These are phyloP conservation scores for Hypselothyrea guttata DNA, from an alignment of 2,888 invertebrate species.

Conservation along the genomic window DNA sequence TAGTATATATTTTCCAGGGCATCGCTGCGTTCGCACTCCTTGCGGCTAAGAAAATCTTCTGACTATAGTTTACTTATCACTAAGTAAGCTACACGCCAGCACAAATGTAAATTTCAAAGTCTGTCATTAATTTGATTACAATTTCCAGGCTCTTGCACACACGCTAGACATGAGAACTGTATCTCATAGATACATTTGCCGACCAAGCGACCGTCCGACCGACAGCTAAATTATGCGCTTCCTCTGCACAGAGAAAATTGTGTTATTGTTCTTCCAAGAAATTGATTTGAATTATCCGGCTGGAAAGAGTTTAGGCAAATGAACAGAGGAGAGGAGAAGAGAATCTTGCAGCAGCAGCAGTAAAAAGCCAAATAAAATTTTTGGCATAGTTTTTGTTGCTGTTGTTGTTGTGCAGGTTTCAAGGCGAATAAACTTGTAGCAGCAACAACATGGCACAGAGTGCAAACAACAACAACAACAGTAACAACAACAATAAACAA, in stretches of 20 bases:
- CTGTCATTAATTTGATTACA: constrained; percentile 58
- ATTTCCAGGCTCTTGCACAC: constrained; percentile 32
- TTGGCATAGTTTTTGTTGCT: constrained; percentile 4
- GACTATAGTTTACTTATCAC: constrained; percentile 27
- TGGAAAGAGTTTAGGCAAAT: background rate
- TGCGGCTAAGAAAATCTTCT: background rate
- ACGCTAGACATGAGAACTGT: constrained; percentile 24
- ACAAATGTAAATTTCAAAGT: constrained; percentile 42
- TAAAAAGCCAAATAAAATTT: constrained; percentile 1
- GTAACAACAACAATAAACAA: constrained; percentile 10
- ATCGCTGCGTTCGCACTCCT: background rate
- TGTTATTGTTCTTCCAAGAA: constrained; percentile 1
- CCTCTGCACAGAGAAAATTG: constrained; percentile 18
- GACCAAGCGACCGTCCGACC: too few relatives aligned
- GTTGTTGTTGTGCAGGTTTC: constrained; percentile 37
- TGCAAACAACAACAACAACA: constrained; percentile 35
- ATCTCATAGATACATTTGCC: constrained; percentile 46
- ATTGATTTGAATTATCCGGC: constrained; percentile 4
- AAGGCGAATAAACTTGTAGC: constrained; percentile 62
- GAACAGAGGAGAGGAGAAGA: background rate
- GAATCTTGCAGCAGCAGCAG: background rate
- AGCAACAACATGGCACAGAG: constrained; percentile 40
- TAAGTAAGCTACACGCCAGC: constrained; percentile 27
- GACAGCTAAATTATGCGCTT: constrained; percentile 53
- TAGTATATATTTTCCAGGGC: constrained; percentile 1